phyloP scores from a whole-genome alignment of 2,888 invertebrate species.

The Drosophila neoperkinsi region DNA sequence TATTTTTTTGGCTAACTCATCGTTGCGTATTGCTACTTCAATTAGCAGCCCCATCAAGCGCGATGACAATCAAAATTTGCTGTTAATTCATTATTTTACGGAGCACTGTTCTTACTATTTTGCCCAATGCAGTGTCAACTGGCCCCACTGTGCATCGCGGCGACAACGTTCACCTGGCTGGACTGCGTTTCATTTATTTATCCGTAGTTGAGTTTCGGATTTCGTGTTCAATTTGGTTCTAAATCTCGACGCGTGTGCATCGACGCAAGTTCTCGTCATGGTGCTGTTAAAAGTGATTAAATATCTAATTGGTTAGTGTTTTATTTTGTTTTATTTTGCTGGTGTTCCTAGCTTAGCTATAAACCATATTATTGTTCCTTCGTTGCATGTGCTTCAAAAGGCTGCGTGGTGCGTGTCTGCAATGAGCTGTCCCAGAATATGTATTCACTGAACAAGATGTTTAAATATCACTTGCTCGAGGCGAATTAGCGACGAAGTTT shows the following conservation, averaged over 20 bases:
- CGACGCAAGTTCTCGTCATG: slow-evolving; percentile 65
- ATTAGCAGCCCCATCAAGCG: not conserved
- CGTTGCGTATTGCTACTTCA: too few species aligned
- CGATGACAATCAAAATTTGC: slow-evolving; percentile 10
- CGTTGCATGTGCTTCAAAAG: slow-evolving; percentile 47
- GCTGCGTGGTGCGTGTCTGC: slow-evolving; percentile 76
- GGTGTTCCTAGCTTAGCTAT: slow-evolving; percentile 11
- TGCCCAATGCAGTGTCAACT: not conserved
- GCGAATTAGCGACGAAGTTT: slow-evolving; percentile 40
- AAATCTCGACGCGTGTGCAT: slow-evolving; percentile 76
- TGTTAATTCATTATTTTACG: not conserved
- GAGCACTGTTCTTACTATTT: not conserved
- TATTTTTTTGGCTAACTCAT: too few species aligned
- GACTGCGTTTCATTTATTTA: slow-evolving; percentile 58
- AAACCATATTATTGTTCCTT: slow-evolving; percentile 13
- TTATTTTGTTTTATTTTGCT: not conserved
- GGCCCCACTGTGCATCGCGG: slow-evolving; percentile 51
- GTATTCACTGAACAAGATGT: slow-evolving; percentile 72
- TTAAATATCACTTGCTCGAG: slow-evolving; percentile 74
- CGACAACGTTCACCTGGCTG: slow-evolving; percentile 42
- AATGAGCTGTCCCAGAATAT: slow-evolving; percentile 76
- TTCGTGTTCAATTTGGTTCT: slow-evolving; percentile 82
- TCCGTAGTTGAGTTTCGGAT: slow-evolving; percentile 62
- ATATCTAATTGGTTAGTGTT: slow-evolving; percentile 82
- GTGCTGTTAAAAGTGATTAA: slow-evolving; percentile 82